These are phyloP conservation scores for Cirrhinus mrigala DNA, from an alignment of 2,797 vertebrate species.

Conservation along the genomic window DNA sequence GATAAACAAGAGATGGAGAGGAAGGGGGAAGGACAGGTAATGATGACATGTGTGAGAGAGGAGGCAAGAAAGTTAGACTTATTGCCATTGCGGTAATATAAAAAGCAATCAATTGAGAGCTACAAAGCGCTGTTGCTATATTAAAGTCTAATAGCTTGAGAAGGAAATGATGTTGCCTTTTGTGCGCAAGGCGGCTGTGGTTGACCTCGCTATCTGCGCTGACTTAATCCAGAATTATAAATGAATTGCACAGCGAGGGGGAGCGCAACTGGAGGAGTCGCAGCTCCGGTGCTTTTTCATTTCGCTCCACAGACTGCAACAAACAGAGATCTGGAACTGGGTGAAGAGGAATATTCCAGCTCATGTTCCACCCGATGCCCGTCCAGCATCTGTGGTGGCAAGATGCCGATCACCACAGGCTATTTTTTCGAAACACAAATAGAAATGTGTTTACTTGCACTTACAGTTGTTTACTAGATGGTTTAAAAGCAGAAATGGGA, in stretches of 20 bases:
- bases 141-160: slow-evolving; percentile 73
- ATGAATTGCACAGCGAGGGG: slow-evolving; percentile 79
- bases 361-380: background rate
- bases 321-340: slow-evolving; percentile 15
- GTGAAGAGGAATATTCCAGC: background rate
- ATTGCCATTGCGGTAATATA: slow-evolving; percentile 67
- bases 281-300: slow-evolving; percentile 71
- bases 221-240: slow-evolving; percentile 82
- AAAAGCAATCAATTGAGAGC: slow-evolving; percentile 66
- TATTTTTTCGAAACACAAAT: background rate
- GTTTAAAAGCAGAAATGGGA: background rate
- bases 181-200: slow-evolving; percentile 68
- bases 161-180: slow-evolving; percentile 74
- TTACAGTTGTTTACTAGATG: background rate
- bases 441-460: background rate
- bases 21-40: slow-evolving; percentile 42
- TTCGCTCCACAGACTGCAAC: slow-evolving; percentile 60
- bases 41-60: slow-evolving; percentile 43
- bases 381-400: background rate
- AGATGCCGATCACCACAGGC: slow-evolving; percentile 22
- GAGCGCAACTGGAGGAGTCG: slow-evolving; percentile 74
- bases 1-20: slow-evolving; percentile 42
- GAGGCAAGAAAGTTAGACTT: slow-evolving; percentile 48
- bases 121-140: slow-evolving; percentile 54
- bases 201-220: slow-evolving; percentile 74